Evolutionary conservation across 2,888 invertebrate genomes (phyloP), one percentile per base, ranked within the genome.

Genomic region (Acronicta leporina): DNA sequence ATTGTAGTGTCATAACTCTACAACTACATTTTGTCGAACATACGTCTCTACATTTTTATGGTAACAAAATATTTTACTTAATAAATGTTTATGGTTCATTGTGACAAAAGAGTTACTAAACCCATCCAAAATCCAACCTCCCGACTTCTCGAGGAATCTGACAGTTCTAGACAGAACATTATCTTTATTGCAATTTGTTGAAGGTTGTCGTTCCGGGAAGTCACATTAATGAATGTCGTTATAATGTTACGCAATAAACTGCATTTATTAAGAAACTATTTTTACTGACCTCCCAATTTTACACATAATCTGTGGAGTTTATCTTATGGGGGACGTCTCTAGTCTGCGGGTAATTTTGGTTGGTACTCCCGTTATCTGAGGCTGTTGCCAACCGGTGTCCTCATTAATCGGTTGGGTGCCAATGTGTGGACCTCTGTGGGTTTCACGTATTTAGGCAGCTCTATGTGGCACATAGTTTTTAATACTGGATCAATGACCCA

Each of bases 321-420:
- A 64, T 69, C 27, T 55, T 59, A 69, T 56, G 55, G 55, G 55
- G 52, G 46, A 50, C 71, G 42, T 20, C 25, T 30, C 27, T 50
- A 45, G 47, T 55, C 45, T 55, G 51, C 51, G 54, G 70, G 66
- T 69, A 47, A 69, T 53, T 71, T 69, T 53, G 43, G 61, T 53
- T 27, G 53, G n/a, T 30, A 13, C 44, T 70, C 68, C 71, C 68
- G 68, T 69, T 69, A 71, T 14, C 44, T 53, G 38, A 44, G 66
- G 71, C 46, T 46, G 71, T 35, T 47, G 48, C 27, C 48, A 60
- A 70, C 65, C 60, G 48, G 54, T 40, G 70, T 20, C 45, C 45
- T 8, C 9, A 25, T 40, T 49, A 44, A 66, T 40, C 43, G 61
- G 41, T 53, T 50, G 52, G n/a, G 13, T 27, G 14, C 30, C 27